Conservation (phyloP, 2,888 invertebrate genomes). For the Dromius quadrimaculatus region DNA sequence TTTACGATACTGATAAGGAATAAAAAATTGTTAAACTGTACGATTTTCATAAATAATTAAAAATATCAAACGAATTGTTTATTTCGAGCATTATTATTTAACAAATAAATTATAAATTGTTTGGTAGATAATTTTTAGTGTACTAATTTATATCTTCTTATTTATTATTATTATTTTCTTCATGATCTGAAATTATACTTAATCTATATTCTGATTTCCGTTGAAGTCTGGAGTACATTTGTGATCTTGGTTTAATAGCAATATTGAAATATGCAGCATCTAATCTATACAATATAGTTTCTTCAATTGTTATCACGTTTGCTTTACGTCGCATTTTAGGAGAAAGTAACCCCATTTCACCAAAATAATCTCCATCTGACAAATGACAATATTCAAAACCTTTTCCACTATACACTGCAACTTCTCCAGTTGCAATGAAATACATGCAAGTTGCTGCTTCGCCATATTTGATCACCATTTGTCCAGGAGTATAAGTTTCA, state of each 20-base stretch:
- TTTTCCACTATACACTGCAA: not conserved
- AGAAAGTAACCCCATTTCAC: not conserved
- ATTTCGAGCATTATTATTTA: too few species aligned
- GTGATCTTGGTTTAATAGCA: not conserved
- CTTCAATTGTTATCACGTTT: not conserved
- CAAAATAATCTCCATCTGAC: constrained; percentile 9
- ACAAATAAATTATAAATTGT: too few species aligned
- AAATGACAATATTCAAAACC: not conserved
- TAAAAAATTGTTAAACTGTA: too few species aligned
- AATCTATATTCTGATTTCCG: too few species aligned
- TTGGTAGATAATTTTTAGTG: too few species aligned
- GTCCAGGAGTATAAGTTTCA: not conserved
- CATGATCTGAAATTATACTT: too few species aligned
- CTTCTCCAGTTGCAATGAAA: not conserved
- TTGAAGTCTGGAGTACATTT: too few species aligned
- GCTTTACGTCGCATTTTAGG: not conserved
- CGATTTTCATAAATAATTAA: too few species aligned
- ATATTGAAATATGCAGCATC: not conserved
- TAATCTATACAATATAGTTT: not conserved
- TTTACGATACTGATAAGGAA: not conserved
- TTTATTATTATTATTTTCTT: too few species aligned
- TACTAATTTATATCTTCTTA: too few species aligned
- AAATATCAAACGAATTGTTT: too few species aligned
- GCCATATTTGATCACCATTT: not conserved
- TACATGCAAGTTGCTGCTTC: constrained; percentile 8